phyloP scores from a whole-genome alignment of 1,140 invertebrate genomes.

The Monomorium pharaonis region DNA sequence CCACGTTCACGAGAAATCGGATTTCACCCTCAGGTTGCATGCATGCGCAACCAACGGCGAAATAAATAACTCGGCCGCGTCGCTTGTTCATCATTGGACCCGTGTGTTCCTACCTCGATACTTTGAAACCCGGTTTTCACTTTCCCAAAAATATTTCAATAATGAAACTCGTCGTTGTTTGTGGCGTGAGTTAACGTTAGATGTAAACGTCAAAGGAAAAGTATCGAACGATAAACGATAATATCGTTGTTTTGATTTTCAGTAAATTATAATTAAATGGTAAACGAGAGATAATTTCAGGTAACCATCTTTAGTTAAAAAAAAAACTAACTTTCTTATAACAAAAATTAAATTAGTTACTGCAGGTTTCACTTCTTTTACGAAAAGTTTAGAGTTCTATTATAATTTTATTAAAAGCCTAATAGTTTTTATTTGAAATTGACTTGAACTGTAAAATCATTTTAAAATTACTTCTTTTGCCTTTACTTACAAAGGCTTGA shows the following conservation, averaged over 20 bases:
- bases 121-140: not conserved
- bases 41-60: conserved; percentile 10
- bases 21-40: conserved; percentile 23
- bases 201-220: not conserved
- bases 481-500: no score
- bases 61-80: conserved; percentile 24
- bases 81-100: not conserved
- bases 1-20: conserved; percentile 36
- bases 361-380: not conserved
- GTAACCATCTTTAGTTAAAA: not conserved
- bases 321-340: not conserved
- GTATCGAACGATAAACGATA: not conserved
- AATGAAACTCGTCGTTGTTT: not conserved
- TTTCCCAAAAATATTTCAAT: not conserved
- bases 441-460: not conserved
- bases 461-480: not conserved
- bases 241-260: not conserved
- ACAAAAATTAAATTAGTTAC: not conserved
- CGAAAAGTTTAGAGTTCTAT: not conserved
- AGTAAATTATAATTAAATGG: not conserved
- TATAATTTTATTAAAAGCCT: not conserved
- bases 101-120: not conserved
- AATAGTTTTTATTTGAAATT: not conserved
- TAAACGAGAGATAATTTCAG: not conserved
- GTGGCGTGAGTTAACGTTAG: not conserved